A percentile compares a stretch with the other conserved stretches of the same genome.
phyloP scores from a whole-genome alignment of 2,797 vertebrate species.

The Sebastes steindachneri region DNA sequence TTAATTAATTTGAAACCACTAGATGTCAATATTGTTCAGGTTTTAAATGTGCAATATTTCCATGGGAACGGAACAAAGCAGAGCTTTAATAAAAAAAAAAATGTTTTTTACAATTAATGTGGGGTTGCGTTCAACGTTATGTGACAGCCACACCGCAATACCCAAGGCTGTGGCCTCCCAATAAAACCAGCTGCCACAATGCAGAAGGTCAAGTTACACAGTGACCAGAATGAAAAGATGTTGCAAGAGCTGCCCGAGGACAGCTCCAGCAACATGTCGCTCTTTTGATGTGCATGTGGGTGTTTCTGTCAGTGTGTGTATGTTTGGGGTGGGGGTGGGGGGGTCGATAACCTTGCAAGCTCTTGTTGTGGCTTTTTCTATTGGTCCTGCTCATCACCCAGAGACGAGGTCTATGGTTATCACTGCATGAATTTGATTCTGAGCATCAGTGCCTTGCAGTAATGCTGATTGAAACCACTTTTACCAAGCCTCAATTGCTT shows the following conservation, averaged over 20 bases:
- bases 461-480: constrained; percentile 45
- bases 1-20: constrained; percentile 40
- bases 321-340: not conserved
- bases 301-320: not conserved
- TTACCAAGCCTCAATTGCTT: constrained; percentile 24
- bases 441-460: constrained; percentile 31
- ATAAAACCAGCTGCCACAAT: constrained; percentile 45
- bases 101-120: constrained; percentile 20
- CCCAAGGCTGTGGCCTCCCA: constrained; percentile 46
- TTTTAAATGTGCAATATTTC: constrained; percentile 27
- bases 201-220: constrained; percentile 61
- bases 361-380: constrained; percentile 1
- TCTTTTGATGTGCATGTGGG: constrained; percentile 4
- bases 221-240: constrained; percentile 61
- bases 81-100: not conserved
- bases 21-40: constrained; percentile 66
- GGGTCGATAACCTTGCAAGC: constrained; percentile 27
- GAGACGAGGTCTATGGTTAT: constrained; percentile 31
- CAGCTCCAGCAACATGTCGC: constrained; percentile 16
- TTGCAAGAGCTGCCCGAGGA: constrained; percentile 27
- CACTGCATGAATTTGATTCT: constrained; percentile 29
- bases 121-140: constrained; percentile 8
- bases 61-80: not conserved
- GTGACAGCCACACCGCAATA: constrained; percentile 36
- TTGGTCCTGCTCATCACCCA: constrained; percentile 18